Evolutionary conservation across 2,797 vertebrate genomes (phyloP), one percentile per base, ranked within the genome.

Genomic region (Sebastes steindachneri): DNA sequence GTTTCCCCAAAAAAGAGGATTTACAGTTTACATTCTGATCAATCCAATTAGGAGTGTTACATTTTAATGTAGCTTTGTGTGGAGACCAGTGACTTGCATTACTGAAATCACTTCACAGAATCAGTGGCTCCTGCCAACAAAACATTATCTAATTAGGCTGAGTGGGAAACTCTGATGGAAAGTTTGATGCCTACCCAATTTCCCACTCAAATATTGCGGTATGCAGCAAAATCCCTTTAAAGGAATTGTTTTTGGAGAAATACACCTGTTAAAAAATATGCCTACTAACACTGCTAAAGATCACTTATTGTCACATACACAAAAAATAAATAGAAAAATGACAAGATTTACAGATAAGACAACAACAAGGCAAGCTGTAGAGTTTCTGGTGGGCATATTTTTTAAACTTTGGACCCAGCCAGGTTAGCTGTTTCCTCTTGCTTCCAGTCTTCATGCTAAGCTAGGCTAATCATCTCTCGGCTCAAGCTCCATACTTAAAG

Each of bases 131-230:
- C 55, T 82, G 83, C 84, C 84, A 92, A 68, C n/a, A 73, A 66
- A 5, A 77, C 67, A 55, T 73, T 66, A 75, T 81, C 53, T 72
- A 84, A 92, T 90, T 72, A 74, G 60, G 55, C 67, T 68, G 68
- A 85, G 70, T 75, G 69, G 70, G 25, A 19, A 60, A 69, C 25
- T 1, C 33, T 37, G 45, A 70, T 51, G 15, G 23, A 69, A 68
- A 58, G 74, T 41, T 59, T 59, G 51, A 82, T 41, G 9, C 62
- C 65, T 60, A 14, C 71, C 77, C 37, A 74, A 19, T 62, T 31
- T 69, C 7, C 31, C 17, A 19, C 59, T 83, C 6, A 67, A 58
- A 55, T 55, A 35, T 54, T 59, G 21, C 53, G 2, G 53, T 33
- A 21, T 54, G n/a, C 15, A 23, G 53, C 53, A 11, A 54, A 54